phyloP scores from a whole-genome alignment of 2,888 invertebrate genomes.

The Drosophila seclusa region DNA sequence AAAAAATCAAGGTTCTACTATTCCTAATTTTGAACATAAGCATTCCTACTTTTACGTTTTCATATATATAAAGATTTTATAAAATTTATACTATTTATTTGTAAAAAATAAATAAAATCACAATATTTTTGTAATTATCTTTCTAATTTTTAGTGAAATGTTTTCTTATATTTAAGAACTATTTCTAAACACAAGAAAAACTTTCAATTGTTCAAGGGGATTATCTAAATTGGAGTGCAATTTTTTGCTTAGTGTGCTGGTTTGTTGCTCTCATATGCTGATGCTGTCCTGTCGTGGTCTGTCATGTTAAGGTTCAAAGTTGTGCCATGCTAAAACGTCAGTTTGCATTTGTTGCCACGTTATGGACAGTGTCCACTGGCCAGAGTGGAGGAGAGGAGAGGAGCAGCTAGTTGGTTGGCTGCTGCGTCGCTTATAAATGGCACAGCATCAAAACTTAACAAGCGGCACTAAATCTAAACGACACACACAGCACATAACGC shows the following conservation, averaged over 20 bases:
- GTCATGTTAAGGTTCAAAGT: conserved; percentile 76
- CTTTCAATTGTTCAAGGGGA: background rate
- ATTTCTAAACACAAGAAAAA: background rate
- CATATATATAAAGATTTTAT: background rate
- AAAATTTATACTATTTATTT: background rate
- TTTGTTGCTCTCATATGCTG: background rate
- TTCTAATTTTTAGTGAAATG: background rate
- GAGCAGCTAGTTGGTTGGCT: background rate
- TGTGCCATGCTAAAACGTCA: conserved; percentile 73
- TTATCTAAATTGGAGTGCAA: background rate
- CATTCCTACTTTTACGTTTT: background rate
- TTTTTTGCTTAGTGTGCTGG: background rate
- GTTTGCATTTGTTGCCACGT: conserved; percentile 73
- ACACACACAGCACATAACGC: conserved; percentile 49
- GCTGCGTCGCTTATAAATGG: conserved; percentile 69
- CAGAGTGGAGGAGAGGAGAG: background rate
- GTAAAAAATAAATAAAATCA: background rate
- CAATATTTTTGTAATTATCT: background rate
- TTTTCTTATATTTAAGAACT: background rate
- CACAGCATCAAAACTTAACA: conserved; percentile 79
- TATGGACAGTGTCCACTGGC: conserved; percentile 49
- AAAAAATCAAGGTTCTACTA: background rate
- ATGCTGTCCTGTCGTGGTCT: conserved; percentile 57
- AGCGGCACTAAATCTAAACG: conserved; percentile 82
- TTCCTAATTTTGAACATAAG: background rate